Evolutionary conservation across 1,140 invertebrate species (phyloP).

Genomic region (Epicauta chinensis): DNA sequence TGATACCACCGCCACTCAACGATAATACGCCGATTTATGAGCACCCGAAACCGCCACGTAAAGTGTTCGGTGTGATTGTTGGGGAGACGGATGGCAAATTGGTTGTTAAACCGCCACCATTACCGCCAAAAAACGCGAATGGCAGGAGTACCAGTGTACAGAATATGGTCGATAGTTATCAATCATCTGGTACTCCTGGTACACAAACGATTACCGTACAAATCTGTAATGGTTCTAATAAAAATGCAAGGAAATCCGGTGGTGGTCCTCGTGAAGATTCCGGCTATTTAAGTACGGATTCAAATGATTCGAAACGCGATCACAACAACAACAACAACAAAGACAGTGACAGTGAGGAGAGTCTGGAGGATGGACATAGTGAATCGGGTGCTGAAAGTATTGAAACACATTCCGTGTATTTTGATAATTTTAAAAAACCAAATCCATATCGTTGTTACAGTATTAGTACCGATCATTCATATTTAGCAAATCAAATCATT

Average conservation of each 20-base stretch:
- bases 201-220: constrained; percentile 17
- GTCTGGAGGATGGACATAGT: constrained; percentile 64
- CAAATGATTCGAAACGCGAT: constrained; percentile 47
- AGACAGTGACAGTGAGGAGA: constrained; percentile 64
- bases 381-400: constrained; percentile 79
- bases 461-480: neutral
- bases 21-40: constrained; percentile 52
- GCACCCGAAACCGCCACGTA: constrained; percentile 51
- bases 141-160: constrained; percentile 50
- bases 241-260: constrained; percentile 27
- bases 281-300: constrained; percentile 72
- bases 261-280: constrained; percentile 49
- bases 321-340: constrained; percentile 23
- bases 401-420: constrained; percentile 76
- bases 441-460: neutral
- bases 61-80: no score
- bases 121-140: constrained; percentile 56
- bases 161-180: constrained; percentile 12
- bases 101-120: constrained; percentile 39
- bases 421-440: constrained; percentile 53
- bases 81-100: constrained; percentile 25
- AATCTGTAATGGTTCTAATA: neutral
- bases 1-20: constrained; percentile 53
- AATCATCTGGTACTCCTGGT: constrained; percentile 34
- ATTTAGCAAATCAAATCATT: constrained; percentile 25